Evolutionary conservation across 1,140 invertebrate genomes (phyloP), one percentile per base, ranked within the genome.

Genomic region (Drosophila nigrodunni): DNA sequence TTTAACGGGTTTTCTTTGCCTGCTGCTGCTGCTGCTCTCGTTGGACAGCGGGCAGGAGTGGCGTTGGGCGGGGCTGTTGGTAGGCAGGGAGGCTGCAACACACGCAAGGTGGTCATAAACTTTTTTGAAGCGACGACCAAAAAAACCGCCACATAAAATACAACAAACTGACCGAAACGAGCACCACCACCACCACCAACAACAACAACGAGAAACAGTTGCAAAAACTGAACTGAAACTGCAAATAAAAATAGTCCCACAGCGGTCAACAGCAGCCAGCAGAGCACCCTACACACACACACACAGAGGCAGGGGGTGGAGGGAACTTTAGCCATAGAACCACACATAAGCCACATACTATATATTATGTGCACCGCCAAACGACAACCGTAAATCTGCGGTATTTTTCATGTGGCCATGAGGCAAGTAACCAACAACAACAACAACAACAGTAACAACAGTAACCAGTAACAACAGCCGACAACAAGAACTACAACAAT

Each of bases 331-430:
- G 47, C 57, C 39, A 60, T 58, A 60, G 46, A 59, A 65, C 66
- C 71, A 64, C 74, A 77, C 59, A 68, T 77, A 68, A 68, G 75
- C 52, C 57, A 62, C 61, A 78, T 82, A 77, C 74, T 81, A 86
- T 86, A 85, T 87, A 85, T 87, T 87, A 87, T 74, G 82, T 82
- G 79, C 66, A 69, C 75, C 78, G 76, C 76, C 77, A 78, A 87
- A 80, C 81, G 83, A 82, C 79, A 87, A 88, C 82, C 82, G 83
- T 87, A 87, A 87, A 87, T 87, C 82, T 87, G 82, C 80, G 82
- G 83, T 74, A 88, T 87, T 80, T 82, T 87, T 80, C 83, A 88
- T 88, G 79, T 80, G 80, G 78, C 58, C 66, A 70, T 70, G 66
- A 46, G 54, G 66, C 64, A 82, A 49, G 50, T 35, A 66, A 34